Base-by-base conservation (phyloP, 2,113 vertebrate species). In the Acinonyx jubatus region DNA sequence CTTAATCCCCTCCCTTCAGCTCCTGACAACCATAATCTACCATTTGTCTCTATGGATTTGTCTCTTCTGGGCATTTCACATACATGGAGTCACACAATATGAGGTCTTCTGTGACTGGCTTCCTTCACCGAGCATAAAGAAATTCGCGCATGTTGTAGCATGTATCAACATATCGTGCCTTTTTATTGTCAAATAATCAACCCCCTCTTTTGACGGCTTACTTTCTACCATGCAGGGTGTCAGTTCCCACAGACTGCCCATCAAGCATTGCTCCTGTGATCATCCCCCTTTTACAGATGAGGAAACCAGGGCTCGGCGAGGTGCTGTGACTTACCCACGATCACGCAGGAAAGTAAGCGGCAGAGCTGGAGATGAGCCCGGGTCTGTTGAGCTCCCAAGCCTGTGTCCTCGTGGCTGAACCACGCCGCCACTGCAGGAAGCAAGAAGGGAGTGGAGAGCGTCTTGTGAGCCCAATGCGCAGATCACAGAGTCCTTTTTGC, bases 401-500 rank as follows among this genome's bases (percentile, higher is more conserved):
- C 66, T 71, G 23, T 12, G 36, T 13, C 29, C 27, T 61, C 19
- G 0, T 4, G 68, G 52, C 23, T 27, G 33, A 38, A 19, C 12
- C 14, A 1, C 0, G 45, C 1, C 8, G 27, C 27, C 74, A 45
- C 50, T 38, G 14, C 63, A 27, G 36, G 69, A 66, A 55, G 27
- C 23, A 33, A 66, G 31, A 18, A 27, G 10, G 41, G 29, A 21
- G 15, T 48, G 7, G 31, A 38, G 14, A 33, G 71, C 13, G 23
- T 74, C 55, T 81, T 2, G 0, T 4, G 21, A 27, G 73, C 15
- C 25, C 29, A 2, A 1, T 0, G 25, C 10, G 15, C 41, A 41
- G 13, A 61, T 61, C 61, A 57, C 27, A 7, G 36, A 88, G 68
- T 57, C 76, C 31, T 48, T 96, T 63, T 76, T 29, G 19, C 41